Evolutionary conservation across 2,888 invertebrate genomes (phyloP).

Genomic region (Morpho helenor): DNA sequence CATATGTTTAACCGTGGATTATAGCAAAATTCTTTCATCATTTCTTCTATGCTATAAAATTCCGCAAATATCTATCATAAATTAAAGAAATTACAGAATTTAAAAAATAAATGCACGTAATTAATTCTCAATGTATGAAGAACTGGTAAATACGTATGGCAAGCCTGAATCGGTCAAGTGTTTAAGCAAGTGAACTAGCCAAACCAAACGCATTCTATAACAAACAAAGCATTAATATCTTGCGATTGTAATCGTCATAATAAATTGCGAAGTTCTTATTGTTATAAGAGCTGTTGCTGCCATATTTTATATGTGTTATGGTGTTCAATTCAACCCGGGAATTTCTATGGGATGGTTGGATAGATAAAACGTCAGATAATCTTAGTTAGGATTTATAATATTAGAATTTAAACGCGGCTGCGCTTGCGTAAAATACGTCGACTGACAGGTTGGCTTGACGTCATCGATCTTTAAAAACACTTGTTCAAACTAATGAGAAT

Average conservation of each 20-base stretch:
- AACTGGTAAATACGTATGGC: no score
- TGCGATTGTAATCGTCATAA: constrained; percentile 29
- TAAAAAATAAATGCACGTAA: no score
- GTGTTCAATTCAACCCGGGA: constrained; percentile 20
- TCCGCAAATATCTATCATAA: no score
- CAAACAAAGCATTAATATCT: constrained; percentile 26
- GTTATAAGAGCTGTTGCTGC: constrained; percentile 25
- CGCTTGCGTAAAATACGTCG: neutral
- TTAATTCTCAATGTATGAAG: no score
- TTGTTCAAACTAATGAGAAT: no score
- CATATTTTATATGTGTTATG: constrained; percentile 27
- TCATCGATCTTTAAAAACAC: no score
- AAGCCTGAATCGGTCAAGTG: neutral
- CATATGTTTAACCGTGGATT: no score
- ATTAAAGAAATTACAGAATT: no score
- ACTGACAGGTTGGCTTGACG: no score
- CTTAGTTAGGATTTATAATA: constrained; percentile 22
- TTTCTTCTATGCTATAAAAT: no score
- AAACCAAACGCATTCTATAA: constrained; percentile 11
- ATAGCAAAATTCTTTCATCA: no score
- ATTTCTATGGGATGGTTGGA: constrained; percentile 17
- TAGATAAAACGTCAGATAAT: constrained; percentile 18
- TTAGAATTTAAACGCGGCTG: neutral
- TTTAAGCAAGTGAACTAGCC: constrained; percentile 8
- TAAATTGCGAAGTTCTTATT: constrained; percentile 28